A percentile compares a stretch with the other conserved stretches of the same genome.
phyloP scores from a whole-genome alignment of 2,113 vertebrate genomes.

The human region DNA sequence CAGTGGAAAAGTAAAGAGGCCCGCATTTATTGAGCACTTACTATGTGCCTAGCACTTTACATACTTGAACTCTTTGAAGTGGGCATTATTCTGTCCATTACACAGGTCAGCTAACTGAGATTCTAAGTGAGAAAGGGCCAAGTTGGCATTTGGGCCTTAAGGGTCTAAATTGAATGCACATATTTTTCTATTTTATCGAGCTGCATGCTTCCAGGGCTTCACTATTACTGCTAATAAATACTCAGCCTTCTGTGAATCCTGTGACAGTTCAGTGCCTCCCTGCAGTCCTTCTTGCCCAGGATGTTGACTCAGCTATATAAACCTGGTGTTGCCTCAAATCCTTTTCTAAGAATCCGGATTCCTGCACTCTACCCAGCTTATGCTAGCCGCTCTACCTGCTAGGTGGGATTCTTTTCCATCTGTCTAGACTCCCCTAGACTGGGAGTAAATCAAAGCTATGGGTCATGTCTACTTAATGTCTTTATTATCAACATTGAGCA shows the following conservation, averaged over 20 bases:
- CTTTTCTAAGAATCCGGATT: not conserved
- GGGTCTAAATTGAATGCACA: not conserved
- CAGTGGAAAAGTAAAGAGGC: not conserved
- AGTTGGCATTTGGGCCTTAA: not conserved
- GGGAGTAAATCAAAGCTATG: not conserved
- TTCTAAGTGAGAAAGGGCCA: not conserved
- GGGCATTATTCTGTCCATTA: not conserved
- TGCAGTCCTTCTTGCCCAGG: not conserved
- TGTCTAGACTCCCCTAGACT: not conserved
- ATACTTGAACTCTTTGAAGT: not conserved
- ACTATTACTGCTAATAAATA: not conserved
- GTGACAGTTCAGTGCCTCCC: accelerated
- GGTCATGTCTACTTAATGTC: not conserved
- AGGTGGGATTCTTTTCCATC: not conserved
- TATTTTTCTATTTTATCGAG: not conserved
- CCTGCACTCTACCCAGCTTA: not conserved
- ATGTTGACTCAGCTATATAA: accelerated
- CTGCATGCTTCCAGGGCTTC: not conserved
- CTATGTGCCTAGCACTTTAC: not conserved
- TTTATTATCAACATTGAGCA: not conserved
- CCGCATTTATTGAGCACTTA: not conserved
- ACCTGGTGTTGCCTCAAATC: accelerated
- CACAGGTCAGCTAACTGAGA: not conserved
- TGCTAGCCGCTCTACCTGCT: not conserved
- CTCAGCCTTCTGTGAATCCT: not conserved